Base-by-base conservation (phyloP, 2,888 invertebrate genomes). In the Andrena marginata region DNA sequence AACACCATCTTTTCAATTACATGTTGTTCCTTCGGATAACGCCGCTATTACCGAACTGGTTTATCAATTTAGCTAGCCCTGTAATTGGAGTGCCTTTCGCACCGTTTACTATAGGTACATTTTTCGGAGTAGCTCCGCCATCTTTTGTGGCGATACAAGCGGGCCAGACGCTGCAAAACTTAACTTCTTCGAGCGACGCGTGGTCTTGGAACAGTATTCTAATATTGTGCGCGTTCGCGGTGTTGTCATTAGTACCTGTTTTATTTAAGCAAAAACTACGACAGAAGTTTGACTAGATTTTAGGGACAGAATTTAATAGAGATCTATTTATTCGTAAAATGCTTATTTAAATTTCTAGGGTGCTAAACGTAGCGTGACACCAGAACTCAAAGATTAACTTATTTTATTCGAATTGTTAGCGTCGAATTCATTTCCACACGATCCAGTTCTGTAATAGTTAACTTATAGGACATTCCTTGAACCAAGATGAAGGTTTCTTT, bases 1-100 rank as follows among this genome's bases (percentile, higher is more conserved):
- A 96, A 84, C 97, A 98, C 89, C 97, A 99, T 94, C 95, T 99
- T 86, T 96, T 99, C 80, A 98, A 98, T 95, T 99, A 99, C 93
- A 98, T 99, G 90, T 96, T 99, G 92, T 99, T 99, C 94, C 95
- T 99, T 88, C 96, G 99, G 88, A 97, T 99, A 92, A 99, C 99
- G 33, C 99, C 99, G 72, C 97, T 99, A 93, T 95, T 99, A 90
- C 99, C 99, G 7, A 99, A 99, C 94, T 99, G 99, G 99, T 99
- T 99, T 94, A 99, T 99, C 87, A 99, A 99, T 94, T 96, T 99
- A 92, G 97, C 98, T 0, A 98, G 99, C 84, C 99, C 99, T 56
- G 98, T 99, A 51, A 97, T 99, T 90, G 98, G 99, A 89, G 99
- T 99, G 51, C 99, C 99, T 0, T 94, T 99, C 82, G 92, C 96